Evolutionary conservation across 2,113 vertebrate genomes (phyloP), one percentile per base, ranked within the genome.

Genomic region (Corythornis cristatus): DNA sequence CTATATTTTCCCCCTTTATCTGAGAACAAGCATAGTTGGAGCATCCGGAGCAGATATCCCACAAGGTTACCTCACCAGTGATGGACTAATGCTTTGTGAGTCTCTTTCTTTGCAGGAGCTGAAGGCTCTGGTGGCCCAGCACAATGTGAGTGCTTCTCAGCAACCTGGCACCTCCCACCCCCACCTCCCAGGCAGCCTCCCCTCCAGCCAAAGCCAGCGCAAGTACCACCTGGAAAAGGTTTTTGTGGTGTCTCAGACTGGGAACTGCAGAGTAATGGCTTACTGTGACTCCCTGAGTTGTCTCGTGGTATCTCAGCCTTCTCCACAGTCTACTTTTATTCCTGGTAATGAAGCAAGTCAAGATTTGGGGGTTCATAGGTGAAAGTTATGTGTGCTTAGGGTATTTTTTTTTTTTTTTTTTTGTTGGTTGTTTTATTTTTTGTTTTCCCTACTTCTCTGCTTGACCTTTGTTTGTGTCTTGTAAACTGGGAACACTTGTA

Each of bases 221-320:
- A 99, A 98, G 78, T 99, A 99, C 96, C 95, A 92, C 51, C 97
- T 99, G 93, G 98, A 98, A 61, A 99, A 98, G 89, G 98, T 96
- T 5, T 96, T 99, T 60, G n/a, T 98, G 60, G 97, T 99, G 79
- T 99, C 98, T 76, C 98, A 98, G 93, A 28, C 89, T 2, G 99
- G 99, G 28, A 98, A 97, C 90, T 99, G 99, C 97, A 97, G 99
- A 29, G 99, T 99, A 16, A 97, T 99, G 96, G 97, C 99, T 0
- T 98, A 98, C 96, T 99, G 98, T 40, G 98, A 98, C 64, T 93
- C 97, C 1, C 93, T 99, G 88, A 97, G 98, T 85, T 99, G 99
- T 89, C 98, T 99, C 4, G 98, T 99, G 90, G 98, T 98, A 11
- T 99, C 99, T 2, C 99, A 99, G 90, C 98, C 99, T 15, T 99